These are phyloP conservation scores for Labia minor DNA, from an alignment of 2,888 invertebrate species.

Conservation along the genomic window DNA sequence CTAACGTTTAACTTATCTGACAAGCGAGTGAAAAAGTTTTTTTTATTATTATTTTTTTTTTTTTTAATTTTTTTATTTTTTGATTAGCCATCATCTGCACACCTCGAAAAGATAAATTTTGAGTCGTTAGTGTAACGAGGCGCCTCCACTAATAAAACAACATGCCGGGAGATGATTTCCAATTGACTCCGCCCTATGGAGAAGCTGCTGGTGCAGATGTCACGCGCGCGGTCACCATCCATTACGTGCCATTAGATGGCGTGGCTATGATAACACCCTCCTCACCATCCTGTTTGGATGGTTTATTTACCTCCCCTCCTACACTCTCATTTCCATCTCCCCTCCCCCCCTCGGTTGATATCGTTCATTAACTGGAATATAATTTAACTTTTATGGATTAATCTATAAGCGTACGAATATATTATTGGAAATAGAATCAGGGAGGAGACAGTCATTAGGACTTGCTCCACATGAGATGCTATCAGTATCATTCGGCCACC, in stretches of 20 bases:
- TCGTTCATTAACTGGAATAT: slow-evolving; percentile 13
- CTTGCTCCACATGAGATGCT: neutral
- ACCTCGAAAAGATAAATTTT: neutral
- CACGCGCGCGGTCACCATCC: neutral
- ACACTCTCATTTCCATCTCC: too few relatives aligned
- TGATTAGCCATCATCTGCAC: neutral
- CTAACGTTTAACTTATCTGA: too few relatives aligned
- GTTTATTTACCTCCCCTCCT: too few relatives aligned
- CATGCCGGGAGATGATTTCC: neutral
- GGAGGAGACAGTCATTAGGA: neutral
- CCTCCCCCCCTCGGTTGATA: too few relatives aligned
- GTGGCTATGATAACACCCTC: neutral
- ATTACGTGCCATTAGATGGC: slow-evolving; percentile 7
- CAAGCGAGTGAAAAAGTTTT: too few relatives aligned
- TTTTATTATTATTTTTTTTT: too few relatives aligned
- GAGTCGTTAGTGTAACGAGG: neutral
- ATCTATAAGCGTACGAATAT: slow-evolving; percentile 4
- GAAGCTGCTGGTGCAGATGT: neutral
- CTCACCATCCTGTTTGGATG: neutral
- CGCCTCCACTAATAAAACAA: neutral
- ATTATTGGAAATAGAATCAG: slow-evolving; percentile 13
- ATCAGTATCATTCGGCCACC: neutral
- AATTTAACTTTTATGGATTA: slow-evolving; percentile 7
- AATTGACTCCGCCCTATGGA: neutral
- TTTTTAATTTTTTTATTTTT: too few relatives aligned